Conservation (phyloP, 2,113 vertebrate genomes). For the Pipa parva region DNA sequence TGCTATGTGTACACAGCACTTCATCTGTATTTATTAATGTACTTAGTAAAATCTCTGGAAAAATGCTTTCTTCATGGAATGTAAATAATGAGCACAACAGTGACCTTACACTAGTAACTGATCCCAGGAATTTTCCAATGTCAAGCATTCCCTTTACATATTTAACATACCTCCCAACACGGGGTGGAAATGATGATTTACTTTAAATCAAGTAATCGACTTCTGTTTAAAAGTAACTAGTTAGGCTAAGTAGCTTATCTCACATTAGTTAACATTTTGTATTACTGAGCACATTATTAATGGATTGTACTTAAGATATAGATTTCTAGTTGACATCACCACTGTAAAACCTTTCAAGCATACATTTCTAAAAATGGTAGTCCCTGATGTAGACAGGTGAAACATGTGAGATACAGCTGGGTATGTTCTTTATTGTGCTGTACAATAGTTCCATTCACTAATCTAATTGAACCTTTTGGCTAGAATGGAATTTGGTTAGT, state of each 20-base stretch:
- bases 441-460: too few species aligned
- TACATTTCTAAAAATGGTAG: too few species aligned
- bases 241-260: constrained; percentile 12
- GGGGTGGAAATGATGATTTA: constrained; percentile 15
- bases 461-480: too few species aligned
- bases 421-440: too few species aligned
- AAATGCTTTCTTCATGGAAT: constrained; percentile 5
- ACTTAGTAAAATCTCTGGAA: neutral
- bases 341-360: neutral
- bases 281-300: constrained; percentile 18
- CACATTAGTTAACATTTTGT: neutral
- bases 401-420: too few species aligned
- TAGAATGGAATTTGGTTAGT: too few species aligned
- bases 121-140: constrained; percentile 25
- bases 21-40: neutral
- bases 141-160: constrained; percentile 26
- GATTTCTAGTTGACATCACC: constrained; percentile 9
- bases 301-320: neutral
- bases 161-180: constrained; percentile 24
- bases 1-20: neutral
- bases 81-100: constrained; percentile 9
- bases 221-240: constrained; percentile 12
- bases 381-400: too few species aligned
- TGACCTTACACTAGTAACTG: constrained; percentile 11
- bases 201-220: constrained; percentile 11